Evolutionary conservation across 2,113 vertebrate species (phyloP).

Genomic region (Numenius arquata): DNA sequence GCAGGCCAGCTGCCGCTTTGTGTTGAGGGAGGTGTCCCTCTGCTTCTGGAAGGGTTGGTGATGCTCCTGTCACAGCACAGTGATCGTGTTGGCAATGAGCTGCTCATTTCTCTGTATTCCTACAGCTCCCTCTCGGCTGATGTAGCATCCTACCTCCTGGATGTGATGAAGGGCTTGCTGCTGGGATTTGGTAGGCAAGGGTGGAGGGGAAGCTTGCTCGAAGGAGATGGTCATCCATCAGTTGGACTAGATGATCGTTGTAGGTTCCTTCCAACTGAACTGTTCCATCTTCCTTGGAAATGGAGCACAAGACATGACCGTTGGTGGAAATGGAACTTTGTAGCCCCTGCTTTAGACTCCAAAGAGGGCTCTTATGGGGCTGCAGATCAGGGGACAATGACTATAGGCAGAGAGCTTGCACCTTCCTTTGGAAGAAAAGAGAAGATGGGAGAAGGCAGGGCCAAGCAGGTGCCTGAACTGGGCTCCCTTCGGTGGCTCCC

Average conservation of each 20-base stretch:
- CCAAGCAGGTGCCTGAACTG: background rate
- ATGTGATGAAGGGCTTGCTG: background rate
- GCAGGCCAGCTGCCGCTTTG: background rate
- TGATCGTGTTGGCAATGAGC: background rate
- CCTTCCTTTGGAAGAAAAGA: background rate
- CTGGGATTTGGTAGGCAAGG: background rate
- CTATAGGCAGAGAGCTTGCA: background rate
- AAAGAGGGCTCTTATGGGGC: background rate
- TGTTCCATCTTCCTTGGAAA: background rate
- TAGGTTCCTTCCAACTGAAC: background rate
- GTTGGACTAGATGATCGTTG: background rate
- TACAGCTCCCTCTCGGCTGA: background rate
- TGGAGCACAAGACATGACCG: too few relatives aligned
- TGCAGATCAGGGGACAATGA: background rate
- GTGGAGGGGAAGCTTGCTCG: background rate
- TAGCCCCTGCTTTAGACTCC: background rate
- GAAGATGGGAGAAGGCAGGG: background rate
- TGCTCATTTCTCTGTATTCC: background rate
- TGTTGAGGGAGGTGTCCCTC: background rate
- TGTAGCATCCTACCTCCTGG: background rate
- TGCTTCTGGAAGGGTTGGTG: background rate
- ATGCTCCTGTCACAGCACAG: fast-evolving
- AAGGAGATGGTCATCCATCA: background rate
- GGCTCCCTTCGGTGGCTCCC: background rate
- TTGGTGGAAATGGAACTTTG: background rate